Base-by-base conservation (phyloP, 2,888 invertebrate genomes). In the Leucophenga montana region DNA sequence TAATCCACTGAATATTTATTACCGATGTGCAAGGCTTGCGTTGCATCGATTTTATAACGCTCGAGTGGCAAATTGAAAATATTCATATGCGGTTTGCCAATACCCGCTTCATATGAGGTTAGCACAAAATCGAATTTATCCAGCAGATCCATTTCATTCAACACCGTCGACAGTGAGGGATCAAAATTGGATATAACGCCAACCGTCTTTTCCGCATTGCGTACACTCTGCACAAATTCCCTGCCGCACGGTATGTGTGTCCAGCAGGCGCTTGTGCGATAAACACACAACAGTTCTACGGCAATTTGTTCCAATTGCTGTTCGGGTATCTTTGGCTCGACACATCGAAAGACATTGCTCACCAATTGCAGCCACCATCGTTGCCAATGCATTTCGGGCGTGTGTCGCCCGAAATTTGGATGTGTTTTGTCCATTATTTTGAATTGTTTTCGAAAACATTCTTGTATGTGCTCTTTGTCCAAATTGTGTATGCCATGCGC, bases 111-210 rank as follows among this genome's bases (percentile, higher is more conserved):
- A 84, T 95, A 95, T 0, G 97, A 97, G 1, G 94, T 92, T 9
- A 96, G 73, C 59, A 97, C 90, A 89, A 97, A 97, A 75, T 94
- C 91, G 87, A 97, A 96, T 84, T 80, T 76, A 4, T 92, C 87
- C 33, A 90, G 85, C 48, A 97, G 87, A 56, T 90, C 90, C 67
- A 94, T 90, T 77, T 91, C 92, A 3, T 87, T 74, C 22, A 97
- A 90, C 73, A 97, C 92, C 14, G 90, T 89, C 64, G 91, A 89
- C 1, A 97, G 89, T 46, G 97, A 91, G 20, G 95, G 94, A 89
- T 97, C 97, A 88, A 94, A 96, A 89, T 98, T 98, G 0, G 97
- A 97, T 76, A 97, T 93, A 0, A 96, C 91, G 3, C 97, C 97
- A 46, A 96, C 78, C 31, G 71, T 76, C 69, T 88, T 88, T 20